Base-by-base conservation (phyloP, 2,797 vertebrate species). In the Lepus townsendii region DNA sequence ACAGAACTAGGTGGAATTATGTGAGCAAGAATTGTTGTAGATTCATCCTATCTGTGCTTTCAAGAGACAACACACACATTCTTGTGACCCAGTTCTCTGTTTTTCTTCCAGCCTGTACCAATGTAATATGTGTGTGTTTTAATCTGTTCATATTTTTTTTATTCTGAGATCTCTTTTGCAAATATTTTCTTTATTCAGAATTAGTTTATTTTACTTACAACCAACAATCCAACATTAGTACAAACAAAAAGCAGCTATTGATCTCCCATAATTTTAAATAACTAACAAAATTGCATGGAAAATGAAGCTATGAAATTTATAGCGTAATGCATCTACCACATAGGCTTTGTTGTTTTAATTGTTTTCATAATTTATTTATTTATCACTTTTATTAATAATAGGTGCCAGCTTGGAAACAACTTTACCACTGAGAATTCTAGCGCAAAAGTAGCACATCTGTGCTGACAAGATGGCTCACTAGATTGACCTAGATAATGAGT, bases 301-400 rank as follows among this genome's bases (percentile, higher is more conserved):
- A 90, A 95, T 57, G 19, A 94, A 85, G 76, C 82, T 76, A 88
- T 16, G 35, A 85, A 52, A 22, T 75, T 66, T 82, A 92, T n/a
- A 84, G 50, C 32, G 32, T 42, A 47, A 68, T 90, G 63, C 7
- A 24, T 38, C 71, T 84, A 87, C 73, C 17, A 1, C 32, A 50
- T 22, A 77, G 75, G 32, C 35, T 89, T 93, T 26, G 42, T 38
- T 89, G 77, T 91, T 87, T 92, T 83, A 84, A 93, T 63, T 95
- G 88, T 79, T 95, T 90, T 82, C 90, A 32, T 96, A 82, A 97
- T 80, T 92, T 95, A 97, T 96, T 97, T 94, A 97, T 96, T 98
- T 97, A 97, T 86, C 83, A 93, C 57, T 96, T 96, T 96, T 94
- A 95, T 97, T 97, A 97, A 97, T 97, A 97, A 97, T 96, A 95